Evolutionary conservation across 37 sponge, comb jelly and placozoan species (phyloP), one percentile per base, ranked within the genome.

Genomic region (Cliona cf. orientalis): DNA sequence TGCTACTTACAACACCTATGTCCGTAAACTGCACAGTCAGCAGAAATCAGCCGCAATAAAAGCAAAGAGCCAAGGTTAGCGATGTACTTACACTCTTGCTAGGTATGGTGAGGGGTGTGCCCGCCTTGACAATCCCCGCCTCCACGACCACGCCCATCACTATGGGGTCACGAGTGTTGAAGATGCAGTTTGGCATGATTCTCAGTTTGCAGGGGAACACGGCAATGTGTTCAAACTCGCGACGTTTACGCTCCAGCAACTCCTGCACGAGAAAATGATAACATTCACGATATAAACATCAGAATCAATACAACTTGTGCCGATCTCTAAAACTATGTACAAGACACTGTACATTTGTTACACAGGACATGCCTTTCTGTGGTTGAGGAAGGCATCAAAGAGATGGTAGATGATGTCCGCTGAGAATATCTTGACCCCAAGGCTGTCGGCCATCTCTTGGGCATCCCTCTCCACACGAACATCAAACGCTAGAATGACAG

Each of bases 351-450:
- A 61, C 63, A 61, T 9, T 2, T 4, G 37, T 11, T 32, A 11
- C 66, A 65, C 33, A 22, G 28, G 9, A 17, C 77, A 25, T 46
- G 90, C 97, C 85, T 96, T 81, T 70, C 97, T 86, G 84, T 94
- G 90, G 12, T 80, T 88, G 86, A 94, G 90, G 84, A 99, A 99
- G 64, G 81, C 81, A 66, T 99, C 99, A 87, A 96, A 99, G 43
- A 99, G 80, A 72, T 99, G 99, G 65, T 99, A 99, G 66, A 99
- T 99, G 74, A 99, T 99, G 66, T 99, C 99, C 2, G 99, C 99
- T 62, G 93, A 81, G 72, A 99, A 99, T 31, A 99, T 94, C 63
- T 80, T 78, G 21, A 99, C 95, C 17, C 95, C 95, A 4, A 97
- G 71, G 78, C 61, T 79, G 78, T 99, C 97, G 38, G 99, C 97